Conservation (phyloP, 2,113 vertebrate genomes). For the Copsychus sechellarum region DNA sequence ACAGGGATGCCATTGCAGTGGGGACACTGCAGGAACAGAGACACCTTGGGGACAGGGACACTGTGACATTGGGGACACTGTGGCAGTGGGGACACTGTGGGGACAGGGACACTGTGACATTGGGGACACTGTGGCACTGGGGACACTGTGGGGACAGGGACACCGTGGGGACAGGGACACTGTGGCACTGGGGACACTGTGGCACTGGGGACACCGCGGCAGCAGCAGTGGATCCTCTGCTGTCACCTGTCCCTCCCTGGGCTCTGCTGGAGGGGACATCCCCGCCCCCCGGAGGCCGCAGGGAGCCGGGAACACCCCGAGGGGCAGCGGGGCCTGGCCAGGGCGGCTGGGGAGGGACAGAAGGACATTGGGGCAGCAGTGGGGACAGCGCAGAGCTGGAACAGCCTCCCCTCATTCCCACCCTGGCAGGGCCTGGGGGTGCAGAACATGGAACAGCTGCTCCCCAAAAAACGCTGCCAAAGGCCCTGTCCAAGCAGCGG, state of each 20-base stretch:
- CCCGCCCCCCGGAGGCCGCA: accelerated
- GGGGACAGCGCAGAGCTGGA: neutral
- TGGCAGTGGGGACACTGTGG: accelerated
- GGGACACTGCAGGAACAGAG: too few species aligned
- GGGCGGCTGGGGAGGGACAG: neutral
- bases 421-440: accelerated
- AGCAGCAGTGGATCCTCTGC: neutral
- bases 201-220: neutral
- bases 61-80: accelerated
- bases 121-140: accelerated
- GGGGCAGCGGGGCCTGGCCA: neutral
- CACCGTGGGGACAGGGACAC: neutral
- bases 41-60: too few species aligned
- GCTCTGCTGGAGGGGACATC: too few species aligned
- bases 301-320: neutral
- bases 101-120: accelerated
- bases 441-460: accelerated
- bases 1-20: too few species aligned
- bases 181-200: neutral
- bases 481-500: accelerated
- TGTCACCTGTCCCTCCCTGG: accelerated
- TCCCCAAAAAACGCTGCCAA: accelerated
- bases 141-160: too few species aligned
- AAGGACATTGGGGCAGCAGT: too few species aligned
- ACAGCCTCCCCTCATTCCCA: accelerated